phyloP scores from a whole-genome alignment of 2,113 vertebrate species.

The Octodon degus region DNA sequence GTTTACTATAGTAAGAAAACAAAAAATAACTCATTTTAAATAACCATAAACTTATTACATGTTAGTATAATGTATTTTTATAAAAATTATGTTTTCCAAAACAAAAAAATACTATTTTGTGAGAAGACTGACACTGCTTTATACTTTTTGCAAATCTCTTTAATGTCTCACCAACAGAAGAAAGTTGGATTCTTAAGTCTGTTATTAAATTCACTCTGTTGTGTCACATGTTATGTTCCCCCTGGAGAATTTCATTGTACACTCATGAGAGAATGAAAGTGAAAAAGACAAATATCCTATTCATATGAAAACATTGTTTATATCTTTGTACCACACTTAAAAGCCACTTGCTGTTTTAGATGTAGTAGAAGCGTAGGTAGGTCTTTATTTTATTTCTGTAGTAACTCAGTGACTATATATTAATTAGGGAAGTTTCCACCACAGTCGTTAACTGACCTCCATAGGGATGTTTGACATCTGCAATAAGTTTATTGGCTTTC shows the following conservation, averaged over 20 bases:
- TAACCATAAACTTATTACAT: background rate
- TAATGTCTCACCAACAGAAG: background rate
- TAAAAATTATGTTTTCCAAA: background rate
- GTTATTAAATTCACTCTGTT: background rate
- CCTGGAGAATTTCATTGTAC: background rate
- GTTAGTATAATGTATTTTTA: conserved; percentile 14
- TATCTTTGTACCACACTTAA: background rate
- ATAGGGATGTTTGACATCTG: background rate
- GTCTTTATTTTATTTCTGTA: background rate
- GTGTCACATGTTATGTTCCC: background rate
- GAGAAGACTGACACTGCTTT: background rate
- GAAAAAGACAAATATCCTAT: background rate
- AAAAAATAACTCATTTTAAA: background rate
- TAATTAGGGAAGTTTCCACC: background rate
- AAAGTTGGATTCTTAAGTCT: background rate
- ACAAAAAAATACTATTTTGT: background rate
- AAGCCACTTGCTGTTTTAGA: background rate
- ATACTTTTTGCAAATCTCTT: conserved; percentile 3
- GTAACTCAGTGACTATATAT: background rate
- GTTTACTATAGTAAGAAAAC: background rate
- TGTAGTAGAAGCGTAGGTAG: background rate
- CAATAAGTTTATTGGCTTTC: background rate
- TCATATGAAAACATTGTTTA: background rate
- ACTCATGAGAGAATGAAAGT: conserved; percentile 8
- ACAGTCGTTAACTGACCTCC: background rate